Evolutionary conservation across 2,113 vertebrate species (phyloP).

Genomic region (Zapus hudsonius): DNA sequence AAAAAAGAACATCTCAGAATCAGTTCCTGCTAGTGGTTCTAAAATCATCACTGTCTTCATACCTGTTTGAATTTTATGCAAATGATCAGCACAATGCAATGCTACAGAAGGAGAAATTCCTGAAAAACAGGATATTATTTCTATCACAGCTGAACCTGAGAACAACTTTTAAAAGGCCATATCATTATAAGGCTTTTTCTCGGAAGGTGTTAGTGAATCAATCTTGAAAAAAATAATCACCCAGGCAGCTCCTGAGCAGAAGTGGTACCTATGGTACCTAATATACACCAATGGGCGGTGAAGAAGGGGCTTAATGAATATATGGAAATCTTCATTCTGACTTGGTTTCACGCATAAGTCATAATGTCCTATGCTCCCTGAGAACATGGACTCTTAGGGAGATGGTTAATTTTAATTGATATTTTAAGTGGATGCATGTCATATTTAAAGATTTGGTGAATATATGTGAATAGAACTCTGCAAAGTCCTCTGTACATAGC

Average conservation of each 20-base stretch:
- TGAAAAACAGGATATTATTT: background rate
- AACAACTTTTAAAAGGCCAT: background rate
- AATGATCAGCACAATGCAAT: background rate
- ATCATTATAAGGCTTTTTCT: background rate
- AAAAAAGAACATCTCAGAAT: background rate
- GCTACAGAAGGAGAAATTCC: background rate
- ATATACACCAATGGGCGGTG: background rate
- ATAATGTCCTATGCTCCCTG: background rate
- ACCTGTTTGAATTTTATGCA: background rate
- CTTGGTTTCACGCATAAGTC: background rate
- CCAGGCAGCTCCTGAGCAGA: background rate
- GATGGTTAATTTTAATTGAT: too few relatives aligned
- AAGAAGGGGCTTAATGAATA: background rate
- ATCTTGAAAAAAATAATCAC: background rate
- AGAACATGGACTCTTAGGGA: accelerated
- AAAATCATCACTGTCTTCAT: background rate
- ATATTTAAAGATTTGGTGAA: background rate
- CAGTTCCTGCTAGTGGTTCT: background rate
- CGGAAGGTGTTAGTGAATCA: background rate
- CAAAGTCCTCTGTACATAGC: accelerated
- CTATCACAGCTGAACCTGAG: background rate
- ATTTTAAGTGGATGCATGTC: background rate
- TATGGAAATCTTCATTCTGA: background rate
- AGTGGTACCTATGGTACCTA: background rate
- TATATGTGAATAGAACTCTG: background rate